Base-by-base conservation (phyloP, 1,140 invertebrate species). In the Bombus waltoni region DNA sequence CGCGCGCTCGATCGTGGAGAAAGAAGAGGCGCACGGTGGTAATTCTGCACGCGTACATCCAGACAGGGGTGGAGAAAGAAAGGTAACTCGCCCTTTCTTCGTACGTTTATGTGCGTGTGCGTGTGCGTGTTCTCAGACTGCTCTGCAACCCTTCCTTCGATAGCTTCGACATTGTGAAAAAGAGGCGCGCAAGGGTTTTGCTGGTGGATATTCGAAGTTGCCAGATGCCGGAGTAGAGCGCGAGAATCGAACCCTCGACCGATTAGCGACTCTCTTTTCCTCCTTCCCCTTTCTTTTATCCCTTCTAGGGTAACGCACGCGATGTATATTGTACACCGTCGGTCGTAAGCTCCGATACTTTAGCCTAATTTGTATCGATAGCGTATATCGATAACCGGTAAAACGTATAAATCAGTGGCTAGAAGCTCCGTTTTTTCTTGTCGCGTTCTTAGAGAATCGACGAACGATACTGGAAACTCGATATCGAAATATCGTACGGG, bases 201-300 rank as follows among this genome's bases (percentile, higher is more conserved):
- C 84, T 18, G 81, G 62, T 87, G 74, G 81, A 87, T 87, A 87
- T 83, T 77, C 81, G 25, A 65, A 87, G 73, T 83, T 70, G 85
- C 66, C 85, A 87, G 85, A 87, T 87, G 85, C 85, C 53, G 10
- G 38, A 59, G 35, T n/a, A 40, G 22, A 40, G 40, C 38, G 15
- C 6, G 40, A 62, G 53, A 66, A 83, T 87, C 85, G 85, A 87
- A 76, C 81, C 85, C 28, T 13, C n/a, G 38, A 71, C 81, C 85
- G 85, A 87, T 87, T 83, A 83, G 73, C 81, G 57, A 66, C 74
- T 72, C 81, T 57, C 85, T 57, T 81, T 78, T 71, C 65, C n/a
- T 35, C 32, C 47, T 47, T 71, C 42, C 44, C 42, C 40, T 22
- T 42, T 57, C 44, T 70, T 73, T 68, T n/a, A 28, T 44, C 5